Evolutionary conservation across 1,140 invertebrate species (phyloP).

Genomic region (Zelostemma sp.): DNA sequence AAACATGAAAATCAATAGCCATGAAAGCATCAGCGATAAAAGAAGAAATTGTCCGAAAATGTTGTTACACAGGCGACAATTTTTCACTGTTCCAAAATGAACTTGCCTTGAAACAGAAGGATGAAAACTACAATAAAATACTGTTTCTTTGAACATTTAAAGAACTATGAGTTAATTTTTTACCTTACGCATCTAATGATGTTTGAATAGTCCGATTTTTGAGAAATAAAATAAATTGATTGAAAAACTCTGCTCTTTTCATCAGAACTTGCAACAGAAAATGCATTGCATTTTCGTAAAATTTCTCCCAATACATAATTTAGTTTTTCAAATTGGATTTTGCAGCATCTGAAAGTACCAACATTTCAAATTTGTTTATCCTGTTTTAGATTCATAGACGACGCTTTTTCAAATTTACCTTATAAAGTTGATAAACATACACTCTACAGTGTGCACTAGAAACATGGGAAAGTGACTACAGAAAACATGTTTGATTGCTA

Average conservation of each 20-base stretch:
- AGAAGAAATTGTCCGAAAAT: neutral
- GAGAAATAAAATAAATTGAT: neutral
- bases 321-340: neutral
- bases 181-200: neutral
- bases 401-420: neutral
- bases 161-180: neutral
- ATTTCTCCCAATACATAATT: neutral
- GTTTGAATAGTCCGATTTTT: neutral
- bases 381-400: neutral
- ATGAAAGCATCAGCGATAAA: neutral
- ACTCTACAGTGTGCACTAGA: neutral
- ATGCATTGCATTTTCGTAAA: neutral
- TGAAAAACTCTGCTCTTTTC: neutral
- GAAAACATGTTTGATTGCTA: no score
- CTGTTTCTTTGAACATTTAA: neutral
- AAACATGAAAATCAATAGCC: neutral
- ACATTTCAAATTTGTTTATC: neutral
- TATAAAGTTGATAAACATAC: neutral
- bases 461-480: neutral
- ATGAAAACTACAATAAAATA: neutral
- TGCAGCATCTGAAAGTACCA: no score
- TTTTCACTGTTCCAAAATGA: neutral
- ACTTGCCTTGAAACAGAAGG: neutral
- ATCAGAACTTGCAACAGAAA: neutral
- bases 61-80: neutral